Evolutionary conservation across 2,888 invertebrate genomes (phyloP).

Genomic region (Melanophora roralis): DNA sequence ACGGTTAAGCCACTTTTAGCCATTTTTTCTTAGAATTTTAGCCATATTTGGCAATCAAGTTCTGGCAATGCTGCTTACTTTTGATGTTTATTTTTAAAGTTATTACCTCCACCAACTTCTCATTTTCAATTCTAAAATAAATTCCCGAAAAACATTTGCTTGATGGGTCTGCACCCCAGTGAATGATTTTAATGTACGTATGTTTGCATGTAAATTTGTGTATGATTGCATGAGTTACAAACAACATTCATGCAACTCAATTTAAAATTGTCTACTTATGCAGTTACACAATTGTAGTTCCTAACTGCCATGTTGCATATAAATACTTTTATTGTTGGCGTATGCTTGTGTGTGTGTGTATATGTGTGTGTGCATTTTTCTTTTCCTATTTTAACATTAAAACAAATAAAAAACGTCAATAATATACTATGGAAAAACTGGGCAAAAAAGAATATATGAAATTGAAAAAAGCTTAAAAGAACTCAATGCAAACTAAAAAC

Average conservation of each 20-base stretch:
- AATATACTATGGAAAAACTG: conserved; percentile 43
- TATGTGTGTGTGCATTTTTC: neutral
- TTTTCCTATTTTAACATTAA: conserved; percentile 42
- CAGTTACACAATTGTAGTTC: conserved; percentile 56
- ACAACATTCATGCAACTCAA: conserved; percentile 54
- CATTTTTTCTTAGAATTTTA: too few relatives aligned
- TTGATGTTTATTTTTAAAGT: too few relatives aligned
- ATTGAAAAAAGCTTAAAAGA: neutral
- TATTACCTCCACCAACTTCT: too few relatives aligned
- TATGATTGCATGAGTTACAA: conserved; percentile 19
- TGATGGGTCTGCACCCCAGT: too few relatives aligned
- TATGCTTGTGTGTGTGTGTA: too few relatives aligned
- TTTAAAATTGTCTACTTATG: conserved; percentile 60
- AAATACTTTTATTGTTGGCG: conserved; percentile 9
- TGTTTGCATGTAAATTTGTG: neutral
- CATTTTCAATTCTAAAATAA: too few relatives aligned
- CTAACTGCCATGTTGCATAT: conserved; percentile 52
- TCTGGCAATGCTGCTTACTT: too few relatives aligned
- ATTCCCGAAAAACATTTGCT: too few relatives aligned
- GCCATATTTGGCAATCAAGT: too few relatives aligned
- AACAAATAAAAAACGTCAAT: conserved; percentile 58
- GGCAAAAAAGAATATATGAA: conserved; percentile 16
- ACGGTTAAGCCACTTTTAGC: too few relatives aligned
- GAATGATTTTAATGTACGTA: neutral
- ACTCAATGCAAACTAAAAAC: neutral